A percentile compares a stretch with the other conserved stretches of the same genome.
Conservation (phyloP, 2,888 invertebrate genomes). For the Hemaris fuciformis region DNA sequence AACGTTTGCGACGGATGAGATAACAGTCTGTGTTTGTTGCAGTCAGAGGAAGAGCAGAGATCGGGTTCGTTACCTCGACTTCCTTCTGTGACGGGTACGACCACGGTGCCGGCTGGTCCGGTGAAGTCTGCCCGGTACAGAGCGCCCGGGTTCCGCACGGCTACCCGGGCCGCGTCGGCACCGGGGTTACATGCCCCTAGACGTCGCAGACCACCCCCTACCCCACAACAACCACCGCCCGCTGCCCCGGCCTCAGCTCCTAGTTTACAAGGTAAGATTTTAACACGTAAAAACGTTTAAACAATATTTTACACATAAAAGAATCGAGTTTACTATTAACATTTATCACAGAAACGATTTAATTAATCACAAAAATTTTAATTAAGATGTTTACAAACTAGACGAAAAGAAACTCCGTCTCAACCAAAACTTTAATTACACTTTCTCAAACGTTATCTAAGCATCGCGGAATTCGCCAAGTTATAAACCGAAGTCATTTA, state of each 20-base stretch:
- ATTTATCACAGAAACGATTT: neutral
- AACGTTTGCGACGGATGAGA: neutral
- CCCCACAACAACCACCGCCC: conserved; percentile 63
- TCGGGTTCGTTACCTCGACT: conserved; percentile 91
- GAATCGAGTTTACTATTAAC: no score
- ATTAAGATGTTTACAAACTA: conserved; percentile 19
- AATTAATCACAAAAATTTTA: neutral
- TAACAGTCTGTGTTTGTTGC: conserved; percentile 17
- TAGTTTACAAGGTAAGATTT: conserved; percentile 82
- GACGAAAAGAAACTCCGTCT: conserved; percentile 30
- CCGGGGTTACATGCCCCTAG: conserved; percentile 88
- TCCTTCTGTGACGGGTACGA: conserved; percentile 76
- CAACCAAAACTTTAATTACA: conserved; percentile 26
- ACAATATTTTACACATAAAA: no score
- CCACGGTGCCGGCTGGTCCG: conserved; percentile 80
- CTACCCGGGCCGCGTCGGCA: conserved; percentile 88
- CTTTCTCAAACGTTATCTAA: conserved; percentile 32
- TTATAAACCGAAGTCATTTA: neutral
- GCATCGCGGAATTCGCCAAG: neutral
- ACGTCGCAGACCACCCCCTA: conserved; percentile 76
- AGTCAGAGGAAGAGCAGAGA: conserved; percentile 81
- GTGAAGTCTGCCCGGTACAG: conserved; percentile 94
- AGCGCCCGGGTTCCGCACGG: conserved; percentile 90
- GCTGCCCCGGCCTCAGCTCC: conserved; percentile 72
- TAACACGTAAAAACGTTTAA: no score